These are phyloP conservation scores for Alsophila aescularia DNA, from an alignment of 2,888 invertebrate species.

Conservation along the genomic window DNA sequence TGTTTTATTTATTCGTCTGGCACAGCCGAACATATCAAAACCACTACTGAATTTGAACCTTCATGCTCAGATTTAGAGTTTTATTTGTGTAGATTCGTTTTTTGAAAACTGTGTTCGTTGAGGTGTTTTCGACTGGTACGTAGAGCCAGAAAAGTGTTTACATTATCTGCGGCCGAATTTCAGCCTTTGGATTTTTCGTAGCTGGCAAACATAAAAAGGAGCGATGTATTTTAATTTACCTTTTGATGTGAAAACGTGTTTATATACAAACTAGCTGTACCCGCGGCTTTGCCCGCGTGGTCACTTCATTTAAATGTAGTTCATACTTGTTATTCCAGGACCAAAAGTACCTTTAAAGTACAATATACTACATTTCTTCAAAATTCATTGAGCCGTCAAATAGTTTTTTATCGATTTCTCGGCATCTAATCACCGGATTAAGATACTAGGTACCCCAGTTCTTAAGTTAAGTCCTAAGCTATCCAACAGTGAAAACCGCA, in stretches of 20 bases:
- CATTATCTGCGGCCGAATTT: constrained; percentile 70
- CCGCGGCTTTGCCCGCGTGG: too few species aligned
- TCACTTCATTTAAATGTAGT: too few species aligned
- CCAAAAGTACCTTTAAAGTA: too few species aligned
- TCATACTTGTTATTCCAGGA: too few species aligned
- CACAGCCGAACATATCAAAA: constrained; percentile 30
- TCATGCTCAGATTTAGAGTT: constrained; percentile 14
- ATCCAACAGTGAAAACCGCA: too few species aligned
- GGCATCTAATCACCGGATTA: too few species aligned
- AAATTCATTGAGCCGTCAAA: too few species aligned
- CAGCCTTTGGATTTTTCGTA: constrained; percentile 45
- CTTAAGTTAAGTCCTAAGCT: too few species aligned
- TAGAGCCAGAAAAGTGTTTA: constrained; percentile 63
- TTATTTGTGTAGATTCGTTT: constrained; percentile 7
- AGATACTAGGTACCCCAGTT: too few species aligned
- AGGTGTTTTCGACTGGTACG: constrained; percentile 37
- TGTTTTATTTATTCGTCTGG: constrained; percentile 74
- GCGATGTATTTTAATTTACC: constrained; percentile 45
- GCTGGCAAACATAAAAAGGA: constrained; percentile 38
- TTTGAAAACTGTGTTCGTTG: constrained; percentile 27
- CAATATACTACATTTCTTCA: too few species aligned
- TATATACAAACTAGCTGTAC: neutral
- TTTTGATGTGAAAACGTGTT: constrained; percentile 39
- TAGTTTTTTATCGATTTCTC: too few species aligned
- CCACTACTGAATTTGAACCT: constrained; percentile 11